A percentile compares a stretch with the other conserved stretches of the same genome.
Conservation (phyloP, 2,888 invertebrate genomes). For the Scotopteryx bipunctaria region DNA sequence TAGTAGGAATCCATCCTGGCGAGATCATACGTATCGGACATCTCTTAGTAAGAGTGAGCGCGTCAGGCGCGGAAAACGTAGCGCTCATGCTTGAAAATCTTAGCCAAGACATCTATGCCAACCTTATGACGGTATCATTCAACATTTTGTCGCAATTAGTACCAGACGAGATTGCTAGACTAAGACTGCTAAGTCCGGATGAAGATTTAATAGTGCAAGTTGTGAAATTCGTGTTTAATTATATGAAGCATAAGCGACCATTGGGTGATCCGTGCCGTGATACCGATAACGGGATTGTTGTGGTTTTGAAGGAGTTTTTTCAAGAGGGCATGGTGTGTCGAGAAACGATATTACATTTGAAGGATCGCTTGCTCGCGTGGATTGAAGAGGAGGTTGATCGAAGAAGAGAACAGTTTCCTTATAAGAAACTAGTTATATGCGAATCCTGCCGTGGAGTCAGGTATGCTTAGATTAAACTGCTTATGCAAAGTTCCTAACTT, state of each 20-base stretch:
- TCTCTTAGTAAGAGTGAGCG: slow-evolving; percentile 61
- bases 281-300: slow-evolving; percentile 63
- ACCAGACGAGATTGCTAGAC: slow-evolving; percentile 63
- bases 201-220: slow-evolving; percentile 71
- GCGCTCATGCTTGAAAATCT: slow-evolving; percentile 62
- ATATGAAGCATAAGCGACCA: slow-evolving; percentile 67
- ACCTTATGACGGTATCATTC: slow-evolving; percentile 68
- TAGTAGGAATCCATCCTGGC: slow-evolving; percentile 68
- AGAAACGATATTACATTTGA: slow-evolving; percentile 63
- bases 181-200: slow-evolving; percentile 67
- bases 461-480: slow-evolving; percentile 54
- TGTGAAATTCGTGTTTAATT: slow-evolving; percentile 72
- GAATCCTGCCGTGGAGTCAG: slow-evolving; percentile 60
- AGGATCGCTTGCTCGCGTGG: slow-evolving; percentile 57
- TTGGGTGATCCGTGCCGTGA: slow-evolving; percentile 59
- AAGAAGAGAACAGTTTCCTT: slow-evolving; percentile 51
- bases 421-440: slow-evolving; percentile 62
- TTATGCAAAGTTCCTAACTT: no score
- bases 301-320: slow-evolving; percentile 71
- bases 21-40: slow-evolving; percentile 69
- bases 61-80: slow-evolving; percentile 66
- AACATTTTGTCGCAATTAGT: slow-evolving; percentile 64
- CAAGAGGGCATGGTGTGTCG: slow-evolving; percentile 68
- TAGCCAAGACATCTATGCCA: slow-evolving; percentile 65
- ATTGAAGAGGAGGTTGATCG: slow-evolving; percentile 55